Conservation (phyloP, 2,888 invertebrate genomes). For the Lymantria dispar region DNA sequence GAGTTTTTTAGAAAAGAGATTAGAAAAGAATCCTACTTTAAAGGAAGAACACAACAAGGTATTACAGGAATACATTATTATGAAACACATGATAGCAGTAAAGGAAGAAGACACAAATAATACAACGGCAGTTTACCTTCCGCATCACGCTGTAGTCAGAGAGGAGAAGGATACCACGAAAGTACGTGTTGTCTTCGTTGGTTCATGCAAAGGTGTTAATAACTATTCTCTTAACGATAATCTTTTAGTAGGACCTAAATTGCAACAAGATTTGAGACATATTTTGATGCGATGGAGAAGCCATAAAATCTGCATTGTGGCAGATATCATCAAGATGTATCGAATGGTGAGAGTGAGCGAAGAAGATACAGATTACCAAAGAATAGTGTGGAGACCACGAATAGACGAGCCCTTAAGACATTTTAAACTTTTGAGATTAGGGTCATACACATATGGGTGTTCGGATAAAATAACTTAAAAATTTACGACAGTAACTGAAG, state of each 20-base stretch:
- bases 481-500: too few relatives aligned
- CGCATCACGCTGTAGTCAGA: slow-evolving; percentile 7
- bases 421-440: too few relatives aligned
- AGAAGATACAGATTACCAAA: background rate
- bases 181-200: slow-evolving; percentile 9
- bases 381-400: background rate
- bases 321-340: background rate
- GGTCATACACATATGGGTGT: too few relatives aligned
- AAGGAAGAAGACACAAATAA: background rate
- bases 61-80: too few relatives aligned
- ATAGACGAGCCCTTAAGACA: too few relatives aligned
- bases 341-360: background rate
- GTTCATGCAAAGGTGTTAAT: slow-evolving; percentile 4
- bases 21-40: too few relatives aligned
- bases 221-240: slow-evolving; percentile 5
- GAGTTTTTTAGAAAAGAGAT: background rate
- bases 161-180: slow-evolving; percentile 9
- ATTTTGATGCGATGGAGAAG: slow-evolving; percentile 6
- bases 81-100: too few relatives aligned
- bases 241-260: slow-evolving; percentile 8
- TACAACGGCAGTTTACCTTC: slow-evolving; percentile 3
- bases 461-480: too few relatives aligned
- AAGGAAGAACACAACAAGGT: too few relatives aligned
- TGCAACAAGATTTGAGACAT: slow-evolving; percentile 8
- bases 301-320: background rate